These are phyloP conservation scores for Glomeris marginata DNA, from an alignment of 2,888 invertebrate genomes.

Conservation along the genomic window DNA sequence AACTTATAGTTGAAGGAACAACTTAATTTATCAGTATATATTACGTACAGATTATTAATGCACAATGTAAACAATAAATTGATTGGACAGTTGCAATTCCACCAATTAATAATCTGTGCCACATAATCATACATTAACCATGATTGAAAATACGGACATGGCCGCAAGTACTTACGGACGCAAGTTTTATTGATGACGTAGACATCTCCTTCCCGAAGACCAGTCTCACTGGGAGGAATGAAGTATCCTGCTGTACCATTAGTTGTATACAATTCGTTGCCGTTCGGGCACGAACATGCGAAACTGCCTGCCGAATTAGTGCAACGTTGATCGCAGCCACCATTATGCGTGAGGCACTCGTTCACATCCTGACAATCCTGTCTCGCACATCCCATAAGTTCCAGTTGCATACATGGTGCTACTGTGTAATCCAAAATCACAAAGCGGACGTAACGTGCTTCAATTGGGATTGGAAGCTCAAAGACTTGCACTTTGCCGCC, in stretches of 20 bases:
- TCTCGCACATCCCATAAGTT: conserved; percentile 83
- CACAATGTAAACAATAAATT: too few relatives aligned
- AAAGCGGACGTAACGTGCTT: conserved; percentile 73
- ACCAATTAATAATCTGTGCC: too few relatives aligned
- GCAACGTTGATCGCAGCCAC: conserved; percentile 87
- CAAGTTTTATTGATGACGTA: conserved; percentile 87
- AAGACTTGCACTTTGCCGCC: conserved; percentile 71
- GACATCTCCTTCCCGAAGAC: conserved; percentile 72
- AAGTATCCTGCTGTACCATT: conserved; percentile 81
- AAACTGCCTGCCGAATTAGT: conserved; percentile 73
- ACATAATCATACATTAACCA: too few relatives aligned
- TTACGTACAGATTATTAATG: too few relatives aligned
- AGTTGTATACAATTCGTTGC: conserved; percentile 67
- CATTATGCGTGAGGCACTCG: conserved; percentile 70
- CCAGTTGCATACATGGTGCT: conserved; percentile 75
- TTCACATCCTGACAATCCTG: conserved; percentile 78
- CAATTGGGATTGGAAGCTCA: conserved; percentile 78
- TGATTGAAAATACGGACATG: too few relatives aligned
- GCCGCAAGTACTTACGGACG: conserved; percentile 41
- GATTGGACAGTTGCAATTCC: too few relatives aligned
- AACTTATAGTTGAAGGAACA: too few relatives aligned
- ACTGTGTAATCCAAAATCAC: conserved; percentile 70
- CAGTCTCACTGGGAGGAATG: conserved; percentile 67
- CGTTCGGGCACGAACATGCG: conserved; percentile 76
- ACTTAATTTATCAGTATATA: too few relatives aligned